A percentile compares a stretch with the other conserved stretches of the same genome.
Evolutionary conservation across 2,888 invertebrate genomes (phyloP).

Genomic region (Zhuqinia jingwanae): DNA sequence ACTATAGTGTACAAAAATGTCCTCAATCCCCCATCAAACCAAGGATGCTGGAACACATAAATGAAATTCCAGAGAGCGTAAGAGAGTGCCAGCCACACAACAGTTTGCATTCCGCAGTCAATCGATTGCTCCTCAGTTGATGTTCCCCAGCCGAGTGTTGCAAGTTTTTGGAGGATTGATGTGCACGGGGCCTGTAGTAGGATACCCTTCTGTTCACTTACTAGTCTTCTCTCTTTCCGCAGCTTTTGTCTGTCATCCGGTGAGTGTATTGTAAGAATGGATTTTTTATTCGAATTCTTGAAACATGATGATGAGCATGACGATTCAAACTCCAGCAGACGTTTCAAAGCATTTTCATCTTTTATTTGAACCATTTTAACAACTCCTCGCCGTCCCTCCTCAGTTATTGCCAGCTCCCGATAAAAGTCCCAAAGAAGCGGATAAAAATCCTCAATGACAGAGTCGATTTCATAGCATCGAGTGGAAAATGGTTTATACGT

Average conservation of each 20-base stretch:
- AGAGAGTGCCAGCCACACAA: conserved; percentile 29
- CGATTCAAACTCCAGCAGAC: not conserved
- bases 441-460: conserved; percentile 45
- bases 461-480: conserved; percentile 54
- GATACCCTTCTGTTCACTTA: conserved; percentile 39
- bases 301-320: not conserved
- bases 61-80: conserved; percentile 38
- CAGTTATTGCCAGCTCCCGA: not conserved
- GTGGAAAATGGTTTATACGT: conserved; percentile 28
- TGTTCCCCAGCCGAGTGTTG: conserved; percentile 44
- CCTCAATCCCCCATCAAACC: conserved; percentile 31
- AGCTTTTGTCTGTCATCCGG: conserved; percentile 25
- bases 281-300: not conserved
- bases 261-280: conserved; percentile 16
- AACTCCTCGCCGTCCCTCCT: not conserved
- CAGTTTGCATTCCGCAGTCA: not conserved
- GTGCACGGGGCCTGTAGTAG: conserved; percentile 38
- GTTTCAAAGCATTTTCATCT: not conserved
- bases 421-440: conserved; percentile 29
- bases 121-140: conserved; percentile 3
- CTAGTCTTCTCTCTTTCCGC: not conserved
- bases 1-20: conserved; percentile 10
- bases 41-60: conserved; percentile 32
- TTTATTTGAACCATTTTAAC: conserved; percentile 4
- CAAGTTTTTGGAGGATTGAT: conserved; percentile 51